Base-by-base conservation (phyloP, 1,140 invertebrate species). In the Drosophila pandora region DNA sequence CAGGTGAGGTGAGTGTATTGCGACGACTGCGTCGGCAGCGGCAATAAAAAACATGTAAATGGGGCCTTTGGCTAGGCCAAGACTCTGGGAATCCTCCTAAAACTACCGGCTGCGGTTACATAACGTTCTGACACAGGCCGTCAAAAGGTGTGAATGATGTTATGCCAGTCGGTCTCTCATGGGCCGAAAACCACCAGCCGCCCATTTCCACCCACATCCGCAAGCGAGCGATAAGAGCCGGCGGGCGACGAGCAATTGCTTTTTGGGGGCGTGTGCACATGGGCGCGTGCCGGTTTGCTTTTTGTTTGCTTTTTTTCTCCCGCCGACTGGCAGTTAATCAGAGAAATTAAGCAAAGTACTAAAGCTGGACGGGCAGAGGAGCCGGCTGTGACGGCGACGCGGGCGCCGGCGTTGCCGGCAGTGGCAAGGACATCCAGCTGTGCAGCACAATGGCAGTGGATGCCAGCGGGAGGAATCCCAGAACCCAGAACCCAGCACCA, bases 21-120 rank as follows among this genome's bases (percentile, higher is more conserved):
- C 41, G 7, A 9, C 41, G 13, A 5, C 41, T 70, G 57, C 64
- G 50, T 37, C 58, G 64, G 48, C 72, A 53, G 49, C 57, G 67
- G 45, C 81, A 85, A 70, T 85, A 79, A 85, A 80, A 77, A 71
- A 57, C 76, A 77, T 84, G 81, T 67, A 80, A 85, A 85, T 84
- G 81, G 61, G 76, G 50, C 64, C 56, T 73, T 37, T n/a, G 56
- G 57, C 49, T 60, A 63, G 74, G 57, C 63, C 58, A 75, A 67
- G 70, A 64, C 39, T 53, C 30, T n/a, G 37, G 34, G 2, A 43
- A 43, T 43, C 41, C 41, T 37, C 34, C 52, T 47, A 12, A 34
- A 39, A 28, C 52, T 65, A 48, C 8, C 47, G n/a, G 25, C 58
- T 82, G 79, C 47, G 78, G 79, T 79, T 77, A 71, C 34, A 65